Percentiles rank a stretch among this genome's conserved stretches.
Conservation (phyloP, 1,140 invertebrate species). For the Coenobita brevimanus region DNA sequence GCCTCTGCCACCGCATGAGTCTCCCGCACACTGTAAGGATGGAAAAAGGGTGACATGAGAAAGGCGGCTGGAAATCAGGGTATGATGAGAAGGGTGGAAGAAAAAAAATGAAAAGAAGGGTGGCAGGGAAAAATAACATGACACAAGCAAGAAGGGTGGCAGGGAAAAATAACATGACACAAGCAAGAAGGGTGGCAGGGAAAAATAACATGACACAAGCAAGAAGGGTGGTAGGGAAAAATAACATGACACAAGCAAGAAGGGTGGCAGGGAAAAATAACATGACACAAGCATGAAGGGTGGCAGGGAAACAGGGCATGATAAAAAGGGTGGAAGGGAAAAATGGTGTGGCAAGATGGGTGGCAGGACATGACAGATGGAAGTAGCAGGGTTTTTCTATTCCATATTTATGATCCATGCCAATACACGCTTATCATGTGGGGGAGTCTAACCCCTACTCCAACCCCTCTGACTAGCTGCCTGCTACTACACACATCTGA, state of each 20-base stretch:
- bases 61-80: not conserved
- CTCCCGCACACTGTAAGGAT: slow-evolving; percentile 85
- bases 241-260: no score
- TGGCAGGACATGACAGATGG: not conserved
- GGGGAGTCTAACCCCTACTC: no score
- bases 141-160: not conserved
- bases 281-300: no score
- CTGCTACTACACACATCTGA: no score
- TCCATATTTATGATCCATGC: no score
- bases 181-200: no score
- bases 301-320: not conserved
- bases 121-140: not conserved
- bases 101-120: not conserved
- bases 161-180: not conserved
- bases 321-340: not conserved
- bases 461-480: no score
- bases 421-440: no score
- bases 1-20: slow-evolving; percentile 96
- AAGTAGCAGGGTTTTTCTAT: not conserved
- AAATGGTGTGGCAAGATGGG: not conserved
- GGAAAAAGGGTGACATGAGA: slow-evolving; percentile 70
- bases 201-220: no score
- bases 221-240: no score
- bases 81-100: not conserved
- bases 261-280: no score